Base-by-base conservation (phyloP, 2,888 invertebrate genomes). In the Tridacna crocea region DNA sequence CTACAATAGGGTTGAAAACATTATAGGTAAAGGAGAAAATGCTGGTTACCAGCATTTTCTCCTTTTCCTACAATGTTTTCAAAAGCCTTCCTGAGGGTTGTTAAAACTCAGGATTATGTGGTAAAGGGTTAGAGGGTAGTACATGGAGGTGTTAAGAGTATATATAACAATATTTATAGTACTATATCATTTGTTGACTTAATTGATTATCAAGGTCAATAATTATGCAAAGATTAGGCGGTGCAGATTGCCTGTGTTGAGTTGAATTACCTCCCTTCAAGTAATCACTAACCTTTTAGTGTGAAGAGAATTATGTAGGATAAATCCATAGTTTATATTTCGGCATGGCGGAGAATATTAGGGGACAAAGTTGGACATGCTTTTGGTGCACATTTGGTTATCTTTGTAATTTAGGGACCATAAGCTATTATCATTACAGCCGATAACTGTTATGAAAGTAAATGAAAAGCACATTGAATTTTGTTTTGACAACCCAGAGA, bases 121-220 rank as follows among this genome's bases (percentile, higher is more conserved):
- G 19, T n/a, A 22, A 22, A 61, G 19, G 66, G 4, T 15, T 66
- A 26, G 26, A 65, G 12, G 24, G 24, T 6, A 17, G 0, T 65
- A 26, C 10, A 68, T 6, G 24, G 48, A 70, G 26, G 70, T 70
- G 70, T 51, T 24, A 70, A 70, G 70, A 51, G 70, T 22, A 26
- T 24, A 48, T 26, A 70, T 24, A 47, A 70, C 13, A 70, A 70
- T 70, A 70, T 70, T 70, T 48, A 47, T 22, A 70, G 70, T 51
- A 70, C 70, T 51, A 70, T 70, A 51, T 48, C 70, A 22, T 36
- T 51, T 70, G 70, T 70, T 70, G 46, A 70, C 70, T n/a, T 51
- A 24, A 51, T 26, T 51, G 70, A 70, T 70, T 70, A 70, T 19
- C 46, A 70, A 24, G 70, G 26, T 70, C 70, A 70, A 70, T 70